A percentile compares a stretch with the other conserved stretches of the same genome.
These are phyloP conservation scores for Neelides sp. DNA, from an alignment of 1,140 invertebrate genomes.

Conservation along the genomic window DNA sequence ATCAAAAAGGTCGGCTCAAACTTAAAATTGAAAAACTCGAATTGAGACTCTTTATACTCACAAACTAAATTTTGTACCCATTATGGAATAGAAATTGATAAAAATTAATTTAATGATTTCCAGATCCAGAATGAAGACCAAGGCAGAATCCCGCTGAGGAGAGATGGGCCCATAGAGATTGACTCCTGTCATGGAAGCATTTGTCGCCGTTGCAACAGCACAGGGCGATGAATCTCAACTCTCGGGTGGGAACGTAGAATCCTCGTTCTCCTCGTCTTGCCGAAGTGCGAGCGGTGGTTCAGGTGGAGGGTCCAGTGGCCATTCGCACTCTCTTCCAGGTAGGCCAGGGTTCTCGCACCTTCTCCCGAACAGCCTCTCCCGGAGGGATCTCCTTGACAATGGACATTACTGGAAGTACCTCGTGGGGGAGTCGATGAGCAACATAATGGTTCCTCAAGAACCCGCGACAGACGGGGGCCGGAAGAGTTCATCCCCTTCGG, in stretches of 20 bases:
- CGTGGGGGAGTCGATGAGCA: conserved; percentile 17
- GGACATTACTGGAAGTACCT: conserved; percentile 30
- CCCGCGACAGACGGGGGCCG: conserved; percentile 21
- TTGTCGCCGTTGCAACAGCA: conserved; percentile 24
- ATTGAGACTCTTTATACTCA: too few species aligned
- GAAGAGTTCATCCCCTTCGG: conserved; percentile 26
- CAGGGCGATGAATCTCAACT: conserved; percentile 16
- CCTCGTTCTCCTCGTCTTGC: conserved; percentile 19
- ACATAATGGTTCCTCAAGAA: conserved; percentile 28
- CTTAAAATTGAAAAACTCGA: too few species aligned
- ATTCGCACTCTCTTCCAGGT: conserved; percentile 4
- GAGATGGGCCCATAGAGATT: conserved; percentile 13
- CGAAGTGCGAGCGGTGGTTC: too few species aligned
- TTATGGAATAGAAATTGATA: too few species aligned
- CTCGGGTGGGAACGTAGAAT: conserved; percentile 14
- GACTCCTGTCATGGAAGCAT: conserved; percentile 28
- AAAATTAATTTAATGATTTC: too few species aligned
- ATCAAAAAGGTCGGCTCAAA: too few species aligned
- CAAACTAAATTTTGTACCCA: too few species aligned
- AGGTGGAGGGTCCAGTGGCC: not conserved
- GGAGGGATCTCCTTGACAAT: conserved; percentile 23
- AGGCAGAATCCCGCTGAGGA: not conserved
- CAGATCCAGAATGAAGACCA: not conserved
- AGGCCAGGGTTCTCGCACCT: conserved; percentile 8
- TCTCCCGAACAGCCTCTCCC: conserved; percentile 2